Percentiles rank a stretch among this genome's conserved stretches.
Evolutionary conservation across 2,113 vertebrate species (phyloP).

Genomic region (Anseranas semipalmata): DNA sequence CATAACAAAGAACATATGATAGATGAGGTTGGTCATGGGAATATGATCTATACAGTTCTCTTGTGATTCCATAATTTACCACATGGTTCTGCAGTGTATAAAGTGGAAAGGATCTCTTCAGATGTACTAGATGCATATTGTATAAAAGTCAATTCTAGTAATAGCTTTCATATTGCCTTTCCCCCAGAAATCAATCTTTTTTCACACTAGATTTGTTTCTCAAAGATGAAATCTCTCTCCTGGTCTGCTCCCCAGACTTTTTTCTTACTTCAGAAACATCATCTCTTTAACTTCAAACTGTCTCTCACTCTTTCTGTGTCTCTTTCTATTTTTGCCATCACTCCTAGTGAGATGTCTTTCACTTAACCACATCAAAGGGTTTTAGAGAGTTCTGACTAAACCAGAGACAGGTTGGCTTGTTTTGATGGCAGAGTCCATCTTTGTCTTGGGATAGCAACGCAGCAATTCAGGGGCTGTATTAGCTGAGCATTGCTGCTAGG

Average conservation of each 20-base stretch:
- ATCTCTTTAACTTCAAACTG: not conserved
- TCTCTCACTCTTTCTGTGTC: not conserved
- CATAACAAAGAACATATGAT: not conserved
- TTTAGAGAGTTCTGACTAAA: not conserved
- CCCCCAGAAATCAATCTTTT: constrained; percentile 26
- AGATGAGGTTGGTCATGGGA: not conserved
- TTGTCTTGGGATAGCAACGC: not conserved
- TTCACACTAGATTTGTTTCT: constrained; percentile 24
- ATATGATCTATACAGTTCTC: not conserved
- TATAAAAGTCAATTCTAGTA: constrained; percentile 6
- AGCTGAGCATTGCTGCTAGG: not conserved
- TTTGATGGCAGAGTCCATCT: not conserved
- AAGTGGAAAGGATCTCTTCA: not conserved
- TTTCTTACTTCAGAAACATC: not conserved
- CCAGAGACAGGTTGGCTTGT: not conserved
- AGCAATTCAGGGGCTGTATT: not conserved
- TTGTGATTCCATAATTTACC: not conserved
- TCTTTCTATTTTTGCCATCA: not conserved
- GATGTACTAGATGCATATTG: not conserved
- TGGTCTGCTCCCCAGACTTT: not conserved
- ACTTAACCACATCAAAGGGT: not conserved
- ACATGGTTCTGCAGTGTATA: not conserved
- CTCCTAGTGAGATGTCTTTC: not conserved
- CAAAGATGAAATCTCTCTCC: not conserved
- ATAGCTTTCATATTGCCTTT: constrained; percentile 27